These are phyloP conservation scores for Cinara cedri DNA, from an alignment of 2,888 invertebrate genomes.

Conservation along the genomic window DNA sequence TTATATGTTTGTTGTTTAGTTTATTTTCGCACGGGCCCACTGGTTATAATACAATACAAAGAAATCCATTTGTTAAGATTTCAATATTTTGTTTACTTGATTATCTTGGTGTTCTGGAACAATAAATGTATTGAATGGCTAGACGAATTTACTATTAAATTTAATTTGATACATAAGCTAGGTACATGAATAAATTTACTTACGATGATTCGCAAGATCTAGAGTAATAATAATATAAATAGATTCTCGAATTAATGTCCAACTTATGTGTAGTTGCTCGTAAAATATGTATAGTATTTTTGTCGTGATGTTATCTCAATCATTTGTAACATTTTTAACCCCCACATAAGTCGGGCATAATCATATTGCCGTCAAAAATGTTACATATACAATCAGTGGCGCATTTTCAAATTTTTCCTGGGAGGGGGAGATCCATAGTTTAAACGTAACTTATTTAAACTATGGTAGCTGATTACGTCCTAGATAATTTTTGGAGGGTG, in stretches of 20 bases:
- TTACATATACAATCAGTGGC: constrained; percentile 5
- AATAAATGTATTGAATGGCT: not conserved
- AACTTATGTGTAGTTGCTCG: not conserved
- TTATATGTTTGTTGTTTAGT: too few species aligned
- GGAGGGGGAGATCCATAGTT: too few species aligned
- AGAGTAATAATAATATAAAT: not conserved
- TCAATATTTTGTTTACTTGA: not conserved
- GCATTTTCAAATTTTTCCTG: too few species aligned
- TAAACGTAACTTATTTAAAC: too few species aligned
- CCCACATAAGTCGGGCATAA: constrained; percentile 11
- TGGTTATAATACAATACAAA: too few species aligned
- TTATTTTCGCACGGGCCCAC: too few species aligned
- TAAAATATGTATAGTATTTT: constrained; percentile 11
- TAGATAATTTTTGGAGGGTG: too few species aligned
- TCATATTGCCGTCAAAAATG: constrained; percentile 39
- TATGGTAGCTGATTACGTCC: too few species aligned
- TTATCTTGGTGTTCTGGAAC: not conserved
- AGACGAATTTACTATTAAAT: not conserved
- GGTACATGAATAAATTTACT: too few species aligned
- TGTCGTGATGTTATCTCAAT: constrained; percentile 26
- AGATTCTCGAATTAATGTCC: not conserved
- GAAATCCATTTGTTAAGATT: not conserved
- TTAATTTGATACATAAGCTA: too few species aligned
- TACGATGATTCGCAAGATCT: too few species aligned
- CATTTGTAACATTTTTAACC: constrained; percentile 42